Conservation (phyloP, 2,888 invertebrate genomes). For the Alviniconcha strummeri region DNA sequence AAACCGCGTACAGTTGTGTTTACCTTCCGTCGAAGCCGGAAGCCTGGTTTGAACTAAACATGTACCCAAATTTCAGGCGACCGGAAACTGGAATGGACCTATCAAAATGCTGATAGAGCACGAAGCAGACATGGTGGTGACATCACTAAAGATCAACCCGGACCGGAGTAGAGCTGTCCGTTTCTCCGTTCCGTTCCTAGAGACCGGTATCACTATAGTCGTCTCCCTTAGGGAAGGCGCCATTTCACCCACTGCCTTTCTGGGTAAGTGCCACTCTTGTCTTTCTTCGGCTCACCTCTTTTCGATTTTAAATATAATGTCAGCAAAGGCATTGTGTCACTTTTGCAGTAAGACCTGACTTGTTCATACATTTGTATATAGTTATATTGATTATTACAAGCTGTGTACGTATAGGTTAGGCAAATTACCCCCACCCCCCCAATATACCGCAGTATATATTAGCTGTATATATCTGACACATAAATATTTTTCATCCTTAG, state of each 20-base stretch:
- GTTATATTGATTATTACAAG: background rate
- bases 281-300: too few relatives aligned
- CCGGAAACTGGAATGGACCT: constrained; percentile 71
- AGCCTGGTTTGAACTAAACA: too few relatives aligned
- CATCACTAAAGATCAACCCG: constrained; percentile 71
- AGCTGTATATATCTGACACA: too few relatives aligned
- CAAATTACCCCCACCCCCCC: too few relatives aligned
- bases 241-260: constrained; percentile 73
- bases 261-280: constrained; percentile 59
- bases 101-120: constrained; percentile 65
- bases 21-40: too few relatives aligned
- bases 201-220: constrained; percentile 73
- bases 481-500: too few relatives aligned
- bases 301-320: too few relatives aligned
- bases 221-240: constrained; percentile 72
- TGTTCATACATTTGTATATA: background rate
- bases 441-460: too few relatives aligned
- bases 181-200: constrained; percentile 71
- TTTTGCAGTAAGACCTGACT: background rate
- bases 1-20: too few relatives aligned
- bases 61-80: constrained; percentile 35
- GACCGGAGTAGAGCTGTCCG: constrained; percentile 65
- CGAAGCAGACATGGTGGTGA: constrained; percentile 71
- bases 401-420: too few relatives aligned
- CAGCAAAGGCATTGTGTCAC: background rate